Evolutionary conservation across 2,888 invertebrate species (phyloP), one percentile per base, ranked within the genome.

Genomic region (Crematogaster levior): DNA sequence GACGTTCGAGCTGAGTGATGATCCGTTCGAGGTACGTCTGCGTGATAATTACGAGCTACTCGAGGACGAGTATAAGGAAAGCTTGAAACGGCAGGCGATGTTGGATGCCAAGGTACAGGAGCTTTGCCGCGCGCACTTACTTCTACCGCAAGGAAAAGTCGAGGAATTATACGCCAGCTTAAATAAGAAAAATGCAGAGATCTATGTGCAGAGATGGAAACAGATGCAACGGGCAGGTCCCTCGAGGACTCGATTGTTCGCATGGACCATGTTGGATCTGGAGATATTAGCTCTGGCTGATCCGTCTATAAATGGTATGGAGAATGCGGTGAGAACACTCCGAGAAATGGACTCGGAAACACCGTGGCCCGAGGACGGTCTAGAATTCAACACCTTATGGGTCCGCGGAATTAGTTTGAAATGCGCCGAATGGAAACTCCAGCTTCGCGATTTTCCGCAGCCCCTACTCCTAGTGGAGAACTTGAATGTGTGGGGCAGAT

Each of bases 1-100:
- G 92, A 94, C 97, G 1, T 96, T 99, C 90, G 99, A 99, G 95
- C 97, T 99, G 95, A 97, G 97, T 88, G 99, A 99, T 93, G 99
- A 99, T 96, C 99, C 99, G 0, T 99, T 99, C 93, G 99, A 99
- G 95, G 98, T 99, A 3, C 98, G 98, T 92, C 95, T 99, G 9
- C 96, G 99, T 0, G 99, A 99, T 91, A 99, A 99, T 94, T 99
- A 98, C 94, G 99, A 99, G 93, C 95, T 99, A 0, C 94, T 99
- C 65, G 98, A 98, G 92, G 99, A 99, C 92, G 99, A 99, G 94
- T 98, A 98, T 92, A 97, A 97, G 90, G 99, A 99, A 94, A 98
- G 98, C 92, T 96, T 98, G 91, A 98, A 98, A 93, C 96, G 99
- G 27, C 96, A 97, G 84, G 97, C 97, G 81, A 97, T 98, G 96